Evolutionary conservation across 2,113 vertebrate genomes (phyloP).

Genomic region (Athene noctua): DNA sequence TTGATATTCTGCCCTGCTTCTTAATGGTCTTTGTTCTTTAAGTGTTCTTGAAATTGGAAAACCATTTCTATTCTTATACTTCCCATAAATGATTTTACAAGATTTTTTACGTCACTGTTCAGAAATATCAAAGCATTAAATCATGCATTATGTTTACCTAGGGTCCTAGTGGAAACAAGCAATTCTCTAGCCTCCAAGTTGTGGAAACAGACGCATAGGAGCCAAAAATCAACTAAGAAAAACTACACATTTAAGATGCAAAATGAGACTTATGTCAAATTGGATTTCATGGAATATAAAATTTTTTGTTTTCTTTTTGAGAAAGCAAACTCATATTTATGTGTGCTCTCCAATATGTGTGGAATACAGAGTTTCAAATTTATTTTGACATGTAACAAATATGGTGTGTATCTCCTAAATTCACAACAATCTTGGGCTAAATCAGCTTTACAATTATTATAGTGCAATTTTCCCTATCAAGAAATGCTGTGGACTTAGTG

Average conservation of each 20-base stretch:
- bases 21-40: neutral
- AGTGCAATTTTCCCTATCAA: conserved; percentile 62
- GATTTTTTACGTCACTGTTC: neutral
- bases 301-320: neutral
- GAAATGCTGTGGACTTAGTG: conserved; percentile 65
- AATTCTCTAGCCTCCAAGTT: neutral
- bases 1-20: neutral
- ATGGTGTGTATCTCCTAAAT: neutral
- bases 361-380: neutral
- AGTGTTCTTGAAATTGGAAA: neutral
- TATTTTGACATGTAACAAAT: conserved; percentile 25
- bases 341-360: neutral
- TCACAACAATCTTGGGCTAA: conserved; percentile 60
- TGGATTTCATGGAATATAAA: neutral
- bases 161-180: neutral
- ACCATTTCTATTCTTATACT: neutral
- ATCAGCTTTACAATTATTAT: conserved; percentile 59
- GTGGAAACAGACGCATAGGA: neutral
- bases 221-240: neutral
- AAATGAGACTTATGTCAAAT: neutral
- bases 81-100: neutral
- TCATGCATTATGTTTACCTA: neutral
- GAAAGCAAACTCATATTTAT: neutral
- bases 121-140: neutral
- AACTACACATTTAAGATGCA: neutral